Evolutionary conservation across 1,140 invertebrate species (phyloP), one percentile per base, ranked within the genome.

Genomic region (Bombus balteatus): DNA sequence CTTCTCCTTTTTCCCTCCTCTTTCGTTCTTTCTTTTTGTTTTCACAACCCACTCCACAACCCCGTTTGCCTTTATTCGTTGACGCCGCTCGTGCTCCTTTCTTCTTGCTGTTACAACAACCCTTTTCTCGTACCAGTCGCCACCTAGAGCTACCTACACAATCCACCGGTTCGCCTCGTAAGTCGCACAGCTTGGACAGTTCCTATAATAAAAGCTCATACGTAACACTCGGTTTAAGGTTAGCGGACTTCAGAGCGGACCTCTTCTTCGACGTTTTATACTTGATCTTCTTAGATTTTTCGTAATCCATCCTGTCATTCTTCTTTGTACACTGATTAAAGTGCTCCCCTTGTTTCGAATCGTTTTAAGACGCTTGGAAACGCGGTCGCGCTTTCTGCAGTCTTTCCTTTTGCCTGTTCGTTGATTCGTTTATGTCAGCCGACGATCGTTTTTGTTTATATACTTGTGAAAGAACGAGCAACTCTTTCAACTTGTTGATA

Each of bases 131-230:
- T 83, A 57, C 28, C 66, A 80, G 47, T n/a, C 68, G 37, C 68
- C 77, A 77, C 28, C 59, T 81, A 81, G 34, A 83, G 83, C 59
- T 66, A 65, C 43, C 62, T 80, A 34, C 68, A 76, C 41, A 83
- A 57, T 70, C 25, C 47, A 43, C 79, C 41, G 87, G 93, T 93
- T 93, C 81, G 83, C 83, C 81, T 90, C 91, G 81, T 92, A 93
- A 93, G 93, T 94, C 89, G 83, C 71, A 59, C 85, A 34, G 88
- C 89, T 74, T 88, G 91, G 92, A 92, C 92, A 92, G 89, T 94
- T 93, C 72, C 92, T 92, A 91, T 92, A 47, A 92, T 91, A 89
- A 91, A 89, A 85, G 76, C 59, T 59, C 37, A 59, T 41, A 76
- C 47, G 57, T 37, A 47, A 70, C 83, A 83, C 5, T 65, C 43